A percentile compares a stretch with the other conserved stretches of the same genome.
These are phyloP conservation scores for Epizoanthus scotinus DNA, from an alignment of 92 coral and sea anemone species.

Conservation along the genomic window DNA sequence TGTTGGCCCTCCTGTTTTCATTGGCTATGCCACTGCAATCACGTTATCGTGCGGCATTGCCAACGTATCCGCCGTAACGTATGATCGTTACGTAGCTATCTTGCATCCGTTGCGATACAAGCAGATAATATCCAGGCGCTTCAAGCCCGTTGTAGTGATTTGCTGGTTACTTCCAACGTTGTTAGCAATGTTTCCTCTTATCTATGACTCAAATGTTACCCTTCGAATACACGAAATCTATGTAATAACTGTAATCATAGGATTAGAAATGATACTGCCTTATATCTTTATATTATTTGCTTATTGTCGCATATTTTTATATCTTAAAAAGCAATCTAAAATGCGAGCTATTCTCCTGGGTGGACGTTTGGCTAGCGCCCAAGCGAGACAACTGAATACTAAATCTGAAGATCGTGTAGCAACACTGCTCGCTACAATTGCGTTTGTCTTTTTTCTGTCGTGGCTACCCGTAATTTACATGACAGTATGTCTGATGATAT, in stretches of 20 bases:
- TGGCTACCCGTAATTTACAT: conserved; percentile 27
- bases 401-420: conserved; percentile 4
- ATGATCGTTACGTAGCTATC: conserved; percentile 24
- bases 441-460: conserved; percentile 1
- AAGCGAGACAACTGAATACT: not conserved
- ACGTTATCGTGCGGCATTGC: conserved; percentile 5
- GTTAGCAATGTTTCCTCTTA: not conserved
- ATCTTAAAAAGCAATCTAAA: conserved; percentile 5
- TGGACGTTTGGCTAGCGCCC: not conserved
- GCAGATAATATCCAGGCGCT: conserved; percentile 2
- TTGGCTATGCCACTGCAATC: conserved; percentile 15
- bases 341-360: not conserved
- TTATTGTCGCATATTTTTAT: not conserved
- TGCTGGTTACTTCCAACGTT: conserved; percentile 8
- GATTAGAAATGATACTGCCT: not conserved
- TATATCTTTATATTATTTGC: conserved; percentile 9
- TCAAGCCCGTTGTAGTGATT: not conserved
- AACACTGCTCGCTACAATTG: not conserved
- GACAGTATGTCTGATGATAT: conserved; percentile 22
- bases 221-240: conserved; percentile 14
- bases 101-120: not conserved
- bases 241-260: not conserved
- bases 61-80: conserved; percentile 28
- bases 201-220: conserved; percentile 4
- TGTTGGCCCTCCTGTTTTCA: not conserved